Evolutionary conservation across 2,113 vertebrate species (phyloP).

Genomic region (Pelobates fuscus): DNA sequence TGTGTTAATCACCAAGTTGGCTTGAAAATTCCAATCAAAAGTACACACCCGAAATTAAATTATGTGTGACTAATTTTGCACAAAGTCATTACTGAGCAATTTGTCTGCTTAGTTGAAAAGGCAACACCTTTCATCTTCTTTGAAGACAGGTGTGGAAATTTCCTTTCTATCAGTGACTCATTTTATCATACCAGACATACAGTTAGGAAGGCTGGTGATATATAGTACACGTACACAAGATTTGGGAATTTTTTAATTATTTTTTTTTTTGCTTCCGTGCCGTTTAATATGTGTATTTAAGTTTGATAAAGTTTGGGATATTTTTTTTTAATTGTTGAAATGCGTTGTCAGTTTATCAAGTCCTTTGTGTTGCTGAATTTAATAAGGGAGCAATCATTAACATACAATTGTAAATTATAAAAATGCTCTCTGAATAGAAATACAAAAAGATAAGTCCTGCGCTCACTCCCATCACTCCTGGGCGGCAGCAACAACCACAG

Average conservation of each 20-base stretch:
- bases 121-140: conserved; percentile 74
- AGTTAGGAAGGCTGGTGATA: not conserved
- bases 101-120: conserved; percentile 76
- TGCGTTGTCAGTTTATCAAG: no score
- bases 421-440: no score
- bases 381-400: no score
- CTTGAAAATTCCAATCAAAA: conserved; percentile 61
- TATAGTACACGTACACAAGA: not conserved
- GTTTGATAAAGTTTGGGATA: no score
- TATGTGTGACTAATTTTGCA: conserved; percentile 83
- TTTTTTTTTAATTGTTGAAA: no score
- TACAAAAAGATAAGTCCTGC: no score
- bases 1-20: not conserved
- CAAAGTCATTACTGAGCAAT: conserved; percentile 82
- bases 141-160: conserved; percentile 67
- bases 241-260: no score
- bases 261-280: not conserved
- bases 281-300: no score
- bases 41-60: conserved; percentile 63
- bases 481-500: no score
- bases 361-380: no score
- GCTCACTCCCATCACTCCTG: no score
- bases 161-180: conserved; percentile 18
- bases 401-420: no score
- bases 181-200: not conserved